phyloP scores from a whole-genome alignment of 2,113 vertebrate genomes.

The Anarrhichthys ocellatus region DNA sequence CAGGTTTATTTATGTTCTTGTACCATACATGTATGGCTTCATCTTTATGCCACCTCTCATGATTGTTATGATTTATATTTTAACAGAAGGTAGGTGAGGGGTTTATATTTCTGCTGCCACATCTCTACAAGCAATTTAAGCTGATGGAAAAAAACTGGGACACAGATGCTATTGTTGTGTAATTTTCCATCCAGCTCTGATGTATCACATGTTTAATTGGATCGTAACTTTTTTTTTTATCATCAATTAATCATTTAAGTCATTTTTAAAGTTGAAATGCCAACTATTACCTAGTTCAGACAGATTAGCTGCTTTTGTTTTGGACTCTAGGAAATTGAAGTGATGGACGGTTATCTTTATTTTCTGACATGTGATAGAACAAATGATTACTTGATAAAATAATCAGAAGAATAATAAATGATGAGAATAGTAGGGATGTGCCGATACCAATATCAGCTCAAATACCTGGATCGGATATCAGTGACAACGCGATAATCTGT shows the following conservation, averaged over 20 bases:
- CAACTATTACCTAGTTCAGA: background rate
- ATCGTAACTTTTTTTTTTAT: background rate
- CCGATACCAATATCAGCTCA: too few relatives aligned
- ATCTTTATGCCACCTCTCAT: background rate
- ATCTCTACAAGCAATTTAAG: slow-evolving; percentile 10
- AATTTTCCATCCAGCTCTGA: slow-evolving; percentile 6
- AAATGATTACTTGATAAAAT: background rate
- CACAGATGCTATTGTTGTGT: slow-evolving; percentile 33
- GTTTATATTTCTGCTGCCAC: slow-evolving; percentile 11
- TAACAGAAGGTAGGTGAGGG: background rate
- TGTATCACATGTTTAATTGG: slow-evolving; percentile 14
- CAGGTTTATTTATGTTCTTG: background rate
- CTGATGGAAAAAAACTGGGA: slow-evolving; percentile 6
- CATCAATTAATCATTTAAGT: background rate
- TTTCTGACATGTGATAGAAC: background rate
- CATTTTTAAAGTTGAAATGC: background rate
- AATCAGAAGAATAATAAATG: too few relatives aligned
- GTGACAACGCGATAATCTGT: too few relatives aligned
- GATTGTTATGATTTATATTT: background rate
- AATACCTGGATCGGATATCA: too few relatives aligned
- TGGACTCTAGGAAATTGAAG: background rate
- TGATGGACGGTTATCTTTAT: background rate
- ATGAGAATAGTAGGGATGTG: background rate
- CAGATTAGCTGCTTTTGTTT: background rate
- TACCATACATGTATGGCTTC: background rate